phyloP scores from a whole-genome alignment of 2,888 invertebrate genomes.

The Lasioglossum villosulum region DNA sequence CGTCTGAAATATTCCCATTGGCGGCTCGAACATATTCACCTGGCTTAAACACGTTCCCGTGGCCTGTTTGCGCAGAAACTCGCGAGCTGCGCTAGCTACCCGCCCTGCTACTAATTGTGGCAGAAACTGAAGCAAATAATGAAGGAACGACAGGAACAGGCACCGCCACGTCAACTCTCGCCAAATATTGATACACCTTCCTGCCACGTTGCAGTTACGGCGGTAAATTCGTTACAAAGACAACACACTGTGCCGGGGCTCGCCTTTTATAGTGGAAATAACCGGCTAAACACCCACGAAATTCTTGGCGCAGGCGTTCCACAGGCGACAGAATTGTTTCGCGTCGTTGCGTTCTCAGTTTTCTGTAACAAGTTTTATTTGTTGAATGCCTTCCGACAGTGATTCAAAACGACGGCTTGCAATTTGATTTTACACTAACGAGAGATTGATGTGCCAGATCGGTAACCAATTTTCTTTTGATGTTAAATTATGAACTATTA shows the following conservation, averaged over 20 bases:
- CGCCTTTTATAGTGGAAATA: constrained; percentile 30
- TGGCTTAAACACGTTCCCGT: constrained; percentile 47
- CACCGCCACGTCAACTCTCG: constrained; percentile 52
- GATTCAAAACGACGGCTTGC: not conserved
- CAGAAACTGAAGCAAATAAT: constrained; percentile 60
- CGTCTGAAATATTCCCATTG: constrained; percentile 55
- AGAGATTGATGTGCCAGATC: not conserved
- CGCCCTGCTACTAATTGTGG: constrained; percentile 60
- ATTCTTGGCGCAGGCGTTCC: constrained; percentile 40
- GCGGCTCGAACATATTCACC: constrained; percentile 38
- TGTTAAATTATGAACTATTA: not conserved
- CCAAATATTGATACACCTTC: constrained; percentile 64
- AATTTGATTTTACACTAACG: not conserved
- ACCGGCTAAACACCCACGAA: constrained; percentile 38
- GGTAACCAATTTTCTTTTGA: not conserved
- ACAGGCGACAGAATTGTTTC: constrained; percentile 8
- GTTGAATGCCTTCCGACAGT: constrained; percentile 4
- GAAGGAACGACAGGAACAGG: constrained; percentile 53
- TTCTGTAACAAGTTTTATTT: constrained; percentile 16
- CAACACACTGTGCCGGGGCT: constrained; percentile 12
- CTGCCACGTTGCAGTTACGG: constrained; percentile 47
- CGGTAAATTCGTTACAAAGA: constrained; percentile 23
- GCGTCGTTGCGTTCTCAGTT: constrained; percentile 1
- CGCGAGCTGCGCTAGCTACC: constrained; percentile 33
- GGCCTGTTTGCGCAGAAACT: constrained; percentile 52